Base-by-base conservation (phyloP, 2,888 invertebrate species). In the Unio delphinus region DNA sequence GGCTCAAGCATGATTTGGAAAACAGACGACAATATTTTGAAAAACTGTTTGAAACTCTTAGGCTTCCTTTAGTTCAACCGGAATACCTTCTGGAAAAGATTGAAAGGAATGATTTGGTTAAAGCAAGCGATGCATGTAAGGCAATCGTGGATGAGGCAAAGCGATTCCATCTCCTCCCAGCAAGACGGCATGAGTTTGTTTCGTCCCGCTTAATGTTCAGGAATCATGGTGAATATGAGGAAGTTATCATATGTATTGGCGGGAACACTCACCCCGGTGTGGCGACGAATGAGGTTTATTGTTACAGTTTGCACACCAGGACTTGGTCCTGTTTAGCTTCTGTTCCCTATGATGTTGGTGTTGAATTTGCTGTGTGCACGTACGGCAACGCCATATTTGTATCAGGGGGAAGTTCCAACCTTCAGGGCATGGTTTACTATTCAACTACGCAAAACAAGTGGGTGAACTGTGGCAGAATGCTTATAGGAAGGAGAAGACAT, bases 1-100 rank as follows among this genome's bases (percentile, higher is more conserved):
- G 95, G 95, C 66, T 86, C 1, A 90, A 94, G 45, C 93, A 93
- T 83, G 91, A 92, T 79, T 92, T 93, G 74, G 89, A 92, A 28
- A 70, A 70, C 18, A 72, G 83, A 62, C 91, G 90, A 80, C 87
- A 88, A 60, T 90, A 92, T 59, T 23, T 72, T 7, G 65, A 45
- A 18, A 60, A 62, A 17, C 69, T 84, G n/a, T 77, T 84, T 55
- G 77, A 77, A 63, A 72, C 78, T 61, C 64, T 85, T 1, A 72
- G 85, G 26, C 76, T 84, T 60, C 79, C 80, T 1, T 69, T 85
- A 4, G 73, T 85, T 34, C 80, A 79, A 56, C 77, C 82, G 45
- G 82, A 80, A 65, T 82, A 82, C 62, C 67, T 82, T n/a, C 62
- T 80, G 15, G 78, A 74, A 58, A 65, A 59, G 15, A 28, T 77